Evolutionary conservation across 2,888 invertebrate genomes (phyloP), one percentile per base, ranked within the genome.

Genomic region (Tuberolachnus salignus): DNA sequence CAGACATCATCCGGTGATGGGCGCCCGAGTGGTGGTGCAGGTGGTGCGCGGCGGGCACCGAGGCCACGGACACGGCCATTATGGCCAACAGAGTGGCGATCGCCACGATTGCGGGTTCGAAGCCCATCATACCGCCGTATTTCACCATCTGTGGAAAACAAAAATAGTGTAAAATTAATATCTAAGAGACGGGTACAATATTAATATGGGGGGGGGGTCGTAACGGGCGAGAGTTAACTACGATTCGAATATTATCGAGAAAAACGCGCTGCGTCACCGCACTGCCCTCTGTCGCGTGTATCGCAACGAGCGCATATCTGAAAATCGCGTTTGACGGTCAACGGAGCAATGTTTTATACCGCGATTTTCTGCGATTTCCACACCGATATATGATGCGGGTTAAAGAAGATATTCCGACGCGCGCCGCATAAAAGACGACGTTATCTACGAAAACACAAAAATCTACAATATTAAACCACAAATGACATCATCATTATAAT

Each of bases 31-130:
- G 78, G 59, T 78, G 78, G 59, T 78, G 78, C 59, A 78, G 81
- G 55, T 49, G 82, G 78, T 71, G 83, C 67, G 70, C 83, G 83
- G 61, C 83, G 82, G 70, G 82, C 80, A 81, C 82, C 53, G 81
- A 82, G 81, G 78, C 83, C 81, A 80, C 82, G 81, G 80, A 82
- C 85, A 82, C 87, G 83, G 81, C 59, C 78, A 85, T 86, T 59
- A 86, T 86, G 70, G 85, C 85, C 64, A 86, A 84, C 81, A 87
- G 83, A 61, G 86, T 83, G 66, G 86, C 83, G 81, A 86, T 85
- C 82, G 86, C 83, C 51, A 83, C 69, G 8, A 78, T 26, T 19
- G 78, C 78, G 19, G 78, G 78, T 51, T 78, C 78, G 49, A 42
- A 78, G 55, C 69, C 80, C 81, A 81, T 75, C 81, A 81, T 80